Conservation (phyloP, 2,888 invertebrate genomes). For the Thera obeliscata region DNA sequence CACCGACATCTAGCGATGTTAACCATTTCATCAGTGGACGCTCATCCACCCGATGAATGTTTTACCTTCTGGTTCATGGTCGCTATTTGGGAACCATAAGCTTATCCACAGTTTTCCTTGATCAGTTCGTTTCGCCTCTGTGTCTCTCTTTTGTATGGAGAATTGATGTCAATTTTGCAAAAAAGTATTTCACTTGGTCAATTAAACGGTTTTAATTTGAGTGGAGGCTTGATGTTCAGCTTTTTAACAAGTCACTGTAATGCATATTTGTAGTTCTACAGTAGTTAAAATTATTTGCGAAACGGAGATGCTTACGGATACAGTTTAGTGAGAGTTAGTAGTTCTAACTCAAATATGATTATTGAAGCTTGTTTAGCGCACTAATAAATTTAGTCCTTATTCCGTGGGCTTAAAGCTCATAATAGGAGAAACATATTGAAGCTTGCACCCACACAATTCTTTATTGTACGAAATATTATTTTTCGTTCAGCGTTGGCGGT, state of each 20-base stretch:
- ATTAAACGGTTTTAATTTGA: background rate
- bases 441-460: background rate
- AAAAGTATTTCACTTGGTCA: too few relatives aligned
- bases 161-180: too few relatives aligned
- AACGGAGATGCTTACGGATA: constrained; percentile 45
- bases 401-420: constrained; percentile 13
- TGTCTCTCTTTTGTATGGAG: too few relatives aligned
- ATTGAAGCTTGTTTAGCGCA: constrained; percentile 47
- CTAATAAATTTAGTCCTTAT: constrained; percentile 21
- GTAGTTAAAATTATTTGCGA: constrained; percentile 54
- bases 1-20: too few relatives aligned
- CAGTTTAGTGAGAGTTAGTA: constrained; percentile 49
- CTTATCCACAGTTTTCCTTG: too few relatives aligned
- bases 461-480: background rate
- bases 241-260: constrained; percentile 20
- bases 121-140: too few relatives aligned
- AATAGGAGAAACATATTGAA: background rate
- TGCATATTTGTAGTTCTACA: constrained; percentile 45
- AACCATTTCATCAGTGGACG: too few relatives aligned
- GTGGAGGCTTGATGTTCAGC: background rate
- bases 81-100: too few relatives aligned
- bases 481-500: constrained; percentile 4
- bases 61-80: too few relatives aligned
- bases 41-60: too few relatives aligned
- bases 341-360: constrained; percentile 59